These are phyloP conservation scores for Spongia lamella DNA, from an alignment of 37 sponge, comb jelly and placozoan genomes.

Conservation along the genomic window DNA sequence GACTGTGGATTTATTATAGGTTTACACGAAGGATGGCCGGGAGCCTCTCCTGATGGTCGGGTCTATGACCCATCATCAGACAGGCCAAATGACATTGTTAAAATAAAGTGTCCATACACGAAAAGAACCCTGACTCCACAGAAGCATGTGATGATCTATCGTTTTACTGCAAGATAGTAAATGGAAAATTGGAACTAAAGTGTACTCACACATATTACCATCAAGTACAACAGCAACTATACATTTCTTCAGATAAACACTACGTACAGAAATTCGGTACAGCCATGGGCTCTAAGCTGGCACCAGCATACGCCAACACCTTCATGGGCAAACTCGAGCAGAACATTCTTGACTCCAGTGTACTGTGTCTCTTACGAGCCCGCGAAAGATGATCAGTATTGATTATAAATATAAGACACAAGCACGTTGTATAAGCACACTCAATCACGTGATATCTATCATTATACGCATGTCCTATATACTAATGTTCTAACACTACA, in stretches of 20 bases:
- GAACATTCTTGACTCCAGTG: background rate
- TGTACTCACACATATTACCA: slow-evolving; percentile 42
- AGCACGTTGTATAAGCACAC: no score
- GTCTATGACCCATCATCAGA: slow-evolving; percentile 26
- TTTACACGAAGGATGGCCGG: slow-evolving; percentile 30
- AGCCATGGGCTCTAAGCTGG: slow-evolving; percentile 17
- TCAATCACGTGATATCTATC: no score
- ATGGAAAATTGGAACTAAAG: slow-evolving; percentile 15
- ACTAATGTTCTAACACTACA: no score
- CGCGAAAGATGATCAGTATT: no score
- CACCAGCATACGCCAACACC: slow-evolving; percentile 17
- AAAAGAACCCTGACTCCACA: slow-evolving; percentile 27
- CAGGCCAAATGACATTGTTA: slow-evolving; percentile 16
- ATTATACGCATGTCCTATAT: no score
- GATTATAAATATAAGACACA: no score
- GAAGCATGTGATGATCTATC: slow-evolving; percentile 34
- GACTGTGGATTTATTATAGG: slow-evolving; percentile 50
- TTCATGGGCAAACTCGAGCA: slow-evolving; percentile 21
- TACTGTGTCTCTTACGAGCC: no score
- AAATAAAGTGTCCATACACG: slow-evolving; percentile 61
- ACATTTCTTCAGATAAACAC: slow-evolving; percentile 21
- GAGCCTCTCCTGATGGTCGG: slow-evolving; percentile 58
- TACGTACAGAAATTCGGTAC: slow-evolving; percentile 7
- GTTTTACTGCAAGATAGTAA: slow-evolving; percentile 30
- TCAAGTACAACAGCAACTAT: slow-evolving; percentile 57